phyloP scores from a whole-genome alignment of 2,113 vertebrate genomes.

The Siniperca chuatsi region DNA sequence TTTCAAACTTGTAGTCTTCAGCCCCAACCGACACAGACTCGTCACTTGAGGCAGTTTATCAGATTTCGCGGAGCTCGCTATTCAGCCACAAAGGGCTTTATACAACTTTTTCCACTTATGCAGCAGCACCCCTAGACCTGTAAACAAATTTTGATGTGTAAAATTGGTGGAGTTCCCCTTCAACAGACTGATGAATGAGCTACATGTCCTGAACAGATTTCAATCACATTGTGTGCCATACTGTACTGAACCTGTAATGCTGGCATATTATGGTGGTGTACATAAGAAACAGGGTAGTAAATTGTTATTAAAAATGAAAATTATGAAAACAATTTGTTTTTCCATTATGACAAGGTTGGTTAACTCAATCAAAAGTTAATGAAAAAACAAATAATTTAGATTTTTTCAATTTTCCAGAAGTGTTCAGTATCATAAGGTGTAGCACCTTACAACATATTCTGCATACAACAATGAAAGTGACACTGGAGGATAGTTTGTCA shows the following conservation, averaged over 20 bases:
- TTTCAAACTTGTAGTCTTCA: background rate
- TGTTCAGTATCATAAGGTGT: background rate
- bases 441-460: no score
- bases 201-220: background rate
- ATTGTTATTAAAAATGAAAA: background rate
- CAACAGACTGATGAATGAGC: background rate
- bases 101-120: background rate
- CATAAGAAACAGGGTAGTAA: background rate
- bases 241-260: background rate
- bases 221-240: background rate
- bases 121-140: background rate
- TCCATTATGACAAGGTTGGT: background rate
- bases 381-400: background rate
- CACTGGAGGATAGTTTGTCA: background rate
- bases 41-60: background rate
- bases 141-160: background rate
- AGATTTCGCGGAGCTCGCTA: background rate
- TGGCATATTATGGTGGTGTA: background rate
- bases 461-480: no score
- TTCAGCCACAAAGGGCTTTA: background rate
- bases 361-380: no score
- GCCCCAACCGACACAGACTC: background rate
- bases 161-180: background rate
- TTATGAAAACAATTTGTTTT: background rate
- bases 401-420: background rate